Evolutionary conservation across 2,113 vertebrate genomes (phyloP).

Genomic region (Hypanus sabinus): DNA sequence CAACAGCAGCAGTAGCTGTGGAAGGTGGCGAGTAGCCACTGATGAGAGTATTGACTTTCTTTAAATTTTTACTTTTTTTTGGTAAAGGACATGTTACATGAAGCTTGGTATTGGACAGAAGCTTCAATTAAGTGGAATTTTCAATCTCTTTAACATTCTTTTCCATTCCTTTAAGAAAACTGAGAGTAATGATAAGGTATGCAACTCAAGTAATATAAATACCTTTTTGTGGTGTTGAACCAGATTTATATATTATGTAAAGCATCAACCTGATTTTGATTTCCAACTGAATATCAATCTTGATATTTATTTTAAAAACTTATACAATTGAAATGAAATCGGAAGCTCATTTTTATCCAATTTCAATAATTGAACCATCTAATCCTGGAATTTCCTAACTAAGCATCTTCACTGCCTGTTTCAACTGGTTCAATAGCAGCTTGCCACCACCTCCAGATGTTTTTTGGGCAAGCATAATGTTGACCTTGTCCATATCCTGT

Average conservation of each 20-base stretch:
- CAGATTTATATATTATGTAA: neutral
- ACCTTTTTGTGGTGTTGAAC: neutral
- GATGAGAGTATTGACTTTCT: too few relatives aligned
- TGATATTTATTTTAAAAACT: neutral
- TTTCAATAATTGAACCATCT: neutral
- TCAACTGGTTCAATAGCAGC: too few relatives aligned
- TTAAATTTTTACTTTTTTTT: neutral
- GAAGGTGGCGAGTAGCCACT: slow-evolving; percentile 77
- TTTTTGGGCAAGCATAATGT: too few relatives aligned
- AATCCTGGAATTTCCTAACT: too few relatives aligned
- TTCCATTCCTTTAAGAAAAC: neutral
- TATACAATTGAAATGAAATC: neutral
- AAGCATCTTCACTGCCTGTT: too few relatives aligned
- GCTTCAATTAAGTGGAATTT: neutral
- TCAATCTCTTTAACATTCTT: neutral
- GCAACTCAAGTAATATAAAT: neutral
- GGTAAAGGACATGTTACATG: neutral
- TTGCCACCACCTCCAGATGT: too few relatives aligned
- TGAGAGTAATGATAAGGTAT: neutral
- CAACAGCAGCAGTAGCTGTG: slow-evolving; percentile 70
- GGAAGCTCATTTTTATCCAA: neutral
- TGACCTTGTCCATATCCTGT: neutral
- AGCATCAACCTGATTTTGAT: neutral
- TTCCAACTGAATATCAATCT: neutral
- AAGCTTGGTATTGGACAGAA: neutral